Percentiles rank a stretch among this genome's conserved stretches.
Evolutionary conservation across 2,113 vertebrate genomes (phyloP).

Genomic region (Monopterus albus): DNA sequence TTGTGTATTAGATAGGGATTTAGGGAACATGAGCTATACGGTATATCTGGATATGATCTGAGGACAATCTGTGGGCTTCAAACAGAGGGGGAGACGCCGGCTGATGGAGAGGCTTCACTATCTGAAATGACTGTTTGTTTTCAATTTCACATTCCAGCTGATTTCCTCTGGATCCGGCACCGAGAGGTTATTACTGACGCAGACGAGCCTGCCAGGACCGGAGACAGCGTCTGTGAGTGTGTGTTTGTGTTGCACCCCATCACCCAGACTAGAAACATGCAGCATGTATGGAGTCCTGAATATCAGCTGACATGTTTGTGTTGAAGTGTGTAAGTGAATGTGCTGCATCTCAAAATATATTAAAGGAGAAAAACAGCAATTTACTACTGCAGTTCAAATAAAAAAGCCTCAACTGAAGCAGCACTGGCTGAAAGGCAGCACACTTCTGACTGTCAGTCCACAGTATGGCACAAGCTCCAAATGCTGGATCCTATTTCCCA

Average conservation of each 20-base stretch:
- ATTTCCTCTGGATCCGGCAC: slow-evolving; percentile 68
- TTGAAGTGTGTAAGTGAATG: too few relatives aligned
- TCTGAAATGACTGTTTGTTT: slow-evolving; percentile 84
- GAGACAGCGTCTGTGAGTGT: background rate
- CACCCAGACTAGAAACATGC: background rate
- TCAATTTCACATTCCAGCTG: slow-evolving; percentile 81
- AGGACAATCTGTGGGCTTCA: slow-evolving; percentile 64
- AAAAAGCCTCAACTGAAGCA: too few relatives aligned
- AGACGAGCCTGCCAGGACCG: slow-evolving; percentile 28
- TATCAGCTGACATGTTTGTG: background rate
- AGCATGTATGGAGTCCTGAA: background rate
- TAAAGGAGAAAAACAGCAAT: too few relatives aligned
- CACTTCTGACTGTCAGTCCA: too few relatives aligned
- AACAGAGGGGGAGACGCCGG: slow-evolving; percentile 45
- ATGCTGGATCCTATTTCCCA: too few relatives aligned
- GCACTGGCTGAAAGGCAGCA: too few relatives aligned
- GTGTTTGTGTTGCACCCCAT: slow-evolving; percentile 7
- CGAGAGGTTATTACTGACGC: slow-evolving; percentile 70
- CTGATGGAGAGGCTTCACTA: slow-evolving; percentile 57
- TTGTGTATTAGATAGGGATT: slow-evolving; percentile 68
- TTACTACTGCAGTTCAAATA: too few relatives aligned
- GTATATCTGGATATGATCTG: slow-evolving; percentile 61
- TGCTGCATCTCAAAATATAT: too few relatives aligned
- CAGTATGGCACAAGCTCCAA: too few relatives aligned
- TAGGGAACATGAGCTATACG: slow-evolving; percentile 59